These are phyloP conservation scores for Drosophila monieri DNA, from an alignment of 2,888 invertebrate species.

Conservation along the genomic window DNA sequence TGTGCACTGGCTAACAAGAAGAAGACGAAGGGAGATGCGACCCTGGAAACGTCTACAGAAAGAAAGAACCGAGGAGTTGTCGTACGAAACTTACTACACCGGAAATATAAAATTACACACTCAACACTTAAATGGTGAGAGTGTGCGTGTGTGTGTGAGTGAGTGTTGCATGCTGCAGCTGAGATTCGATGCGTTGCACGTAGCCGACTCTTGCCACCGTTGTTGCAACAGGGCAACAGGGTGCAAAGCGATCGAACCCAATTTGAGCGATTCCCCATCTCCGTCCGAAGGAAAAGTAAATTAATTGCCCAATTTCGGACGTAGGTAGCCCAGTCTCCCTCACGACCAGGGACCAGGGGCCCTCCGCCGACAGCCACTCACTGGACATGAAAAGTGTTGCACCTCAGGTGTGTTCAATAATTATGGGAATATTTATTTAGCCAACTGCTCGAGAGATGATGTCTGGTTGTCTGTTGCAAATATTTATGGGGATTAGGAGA, in stretches of 20 bases:
- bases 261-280: constrained; percentile 35
- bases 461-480: neutral
- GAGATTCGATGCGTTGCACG: constrained; percentile 60
- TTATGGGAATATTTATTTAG: constrained; percentile 45
- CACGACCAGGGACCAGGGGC: neutral
- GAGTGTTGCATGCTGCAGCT: constrained; percentile 68
- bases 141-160: constrained; percentile 18
- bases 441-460: constrained; percentile 31
- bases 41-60: constrained; percentile 52
- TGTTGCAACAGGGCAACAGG: constrained; percentile 44
- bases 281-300: constrained; percentile 26
- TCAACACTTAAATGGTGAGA: constrained; percentile 81
- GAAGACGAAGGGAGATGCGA: constrained; percentile 60
- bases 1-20: constrained; percentile 34
- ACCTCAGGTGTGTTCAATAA: constrained; percentile 48
- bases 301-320: constrained; percentile 50
- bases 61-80: constrained; percentile 59
- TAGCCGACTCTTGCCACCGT: constrained; percentile 24
- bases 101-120: constrained; percentile 84
- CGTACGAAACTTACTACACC: constrained; percentile 80
- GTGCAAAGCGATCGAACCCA: constrained; percentile 72
- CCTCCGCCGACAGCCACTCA: constrained; percentile 21
- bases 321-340: constrained; percentile 42
- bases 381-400: constrained; percentile 52
- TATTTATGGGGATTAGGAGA: constrained; percentile 13